Percentiles rank a stretch among this genome's conserved stretches.
Evolutionary conservation across 2,888 invertebrate species (phyloP).

Genomic region (Polyommatus icarus): DNA sequence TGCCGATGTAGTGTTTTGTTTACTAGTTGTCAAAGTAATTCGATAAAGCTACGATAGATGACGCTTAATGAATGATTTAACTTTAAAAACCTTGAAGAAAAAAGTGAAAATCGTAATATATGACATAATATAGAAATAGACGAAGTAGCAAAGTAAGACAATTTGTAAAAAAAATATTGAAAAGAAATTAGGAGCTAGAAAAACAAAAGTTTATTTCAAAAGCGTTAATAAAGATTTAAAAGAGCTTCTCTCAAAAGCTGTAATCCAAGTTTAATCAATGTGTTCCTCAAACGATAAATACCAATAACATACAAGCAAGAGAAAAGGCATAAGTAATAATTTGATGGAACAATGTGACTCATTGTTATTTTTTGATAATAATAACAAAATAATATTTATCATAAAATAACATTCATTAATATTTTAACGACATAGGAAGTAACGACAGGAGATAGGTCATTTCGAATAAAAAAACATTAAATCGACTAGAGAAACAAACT

Average conservation of each 20-base stretch:
- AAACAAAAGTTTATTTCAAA: neutral
- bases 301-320: neutral
- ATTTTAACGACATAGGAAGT: neutral
- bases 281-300: no score
- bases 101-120: neutral
- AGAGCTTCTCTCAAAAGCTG: neutral
- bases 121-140: neutral
- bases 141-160: neutral
- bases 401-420: neutral
- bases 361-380: neutral
- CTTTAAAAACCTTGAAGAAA: neutral
- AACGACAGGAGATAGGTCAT: neutral
- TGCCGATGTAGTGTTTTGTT: neutral
- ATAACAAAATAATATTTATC: neutral
- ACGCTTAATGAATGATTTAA: neutral
- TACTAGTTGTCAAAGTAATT: neutral
- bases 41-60: conserved; percentile 10
- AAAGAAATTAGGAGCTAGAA: neutral
- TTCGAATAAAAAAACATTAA: neutral
- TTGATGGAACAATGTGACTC: neutral
- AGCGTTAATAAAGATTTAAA: neutral
- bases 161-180: neutral
- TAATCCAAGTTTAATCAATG: neutral
- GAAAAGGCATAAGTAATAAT: neutral
- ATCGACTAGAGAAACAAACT: neutral